These are phyloP conservation scores for Oscheius sp. DNA, from an alignment of 2,888 invertebrate genomes.

Conservation along the genomic window DNA sequence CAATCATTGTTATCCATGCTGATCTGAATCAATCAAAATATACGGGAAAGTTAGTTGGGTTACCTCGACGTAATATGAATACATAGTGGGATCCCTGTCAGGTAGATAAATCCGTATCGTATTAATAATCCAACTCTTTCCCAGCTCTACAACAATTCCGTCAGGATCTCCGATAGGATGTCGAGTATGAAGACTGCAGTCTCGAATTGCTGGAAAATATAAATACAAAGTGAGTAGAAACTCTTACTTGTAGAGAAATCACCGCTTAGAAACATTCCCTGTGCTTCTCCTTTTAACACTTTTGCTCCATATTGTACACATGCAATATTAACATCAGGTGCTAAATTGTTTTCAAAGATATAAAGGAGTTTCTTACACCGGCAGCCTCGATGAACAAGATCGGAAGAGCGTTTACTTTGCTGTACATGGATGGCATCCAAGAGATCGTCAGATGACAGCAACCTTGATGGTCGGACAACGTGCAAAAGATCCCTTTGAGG, in stretches of 20 bases:
- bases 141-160: conserved; percentile 76
- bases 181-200: conserved; percentile 1
- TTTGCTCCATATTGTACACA: conserved; percentile 84
- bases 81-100: conserved; percentile 91
- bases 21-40: background rate
- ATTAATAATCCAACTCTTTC: conserved; percentile 86
- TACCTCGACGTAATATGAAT: conserved; percentile 81
- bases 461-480: conserved; percentile 86
- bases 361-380: background rate
- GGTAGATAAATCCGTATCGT: conserved; percentile 90
- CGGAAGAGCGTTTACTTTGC: conserved; percentile 7
- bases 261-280: conserved; percentile 24
- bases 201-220: background rate
- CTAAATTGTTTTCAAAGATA: conserved; percentile 74
- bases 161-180: conserved; percentile 75
- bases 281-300: conserved; percentile 90
- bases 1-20: conserved; percentile 76
- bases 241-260: conserved; percentile 13
- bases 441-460: conserved; percentile 78
- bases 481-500: conserved; percentile 87
- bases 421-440: conserved; percentile 79
- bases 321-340: conserved; percentile 92
- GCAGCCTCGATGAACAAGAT: conserved; percentile 83
- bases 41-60: background rate
- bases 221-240: background rate